Conservation (phyloP, 92 coral and sea anemone genomes). For the Epizoanthus rinbou region DNA sequence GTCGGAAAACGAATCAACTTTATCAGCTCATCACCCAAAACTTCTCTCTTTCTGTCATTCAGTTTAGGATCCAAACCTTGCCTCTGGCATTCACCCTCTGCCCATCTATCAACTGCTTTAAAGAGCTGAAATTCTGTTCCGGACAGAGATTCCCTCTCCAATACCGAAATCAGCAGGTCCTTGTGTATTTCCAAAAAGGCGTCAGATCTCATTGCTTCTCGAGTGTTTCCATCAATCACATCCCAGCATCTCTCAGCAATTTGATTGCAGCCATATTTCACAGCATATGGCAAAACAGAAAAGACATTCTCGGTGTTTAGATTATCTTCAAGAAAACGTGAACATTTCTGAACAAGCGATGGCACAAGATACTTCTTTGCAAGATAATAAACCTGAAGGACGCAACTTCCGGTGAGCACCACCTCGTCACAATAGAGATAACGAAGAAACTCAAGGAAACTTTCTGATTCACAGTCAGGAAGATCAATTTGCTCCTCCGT, state of each 20-base stretch:
- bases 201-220: conserved; percentile 30
- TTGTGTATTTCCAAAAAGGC: no score
- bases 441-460: conserved; percentile 39
- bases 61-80: no score
- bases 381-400: conserved; percentile 39
- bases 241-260: conserved; percentile 49
- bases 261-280: conserved; percentile 43
- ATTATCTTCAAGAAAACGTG: conserved; percentile 41
- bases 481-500: conserved; percentile 42
- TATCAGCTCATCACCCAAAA: conserved; percentile 24
- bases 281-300: conserved; percentile 29
- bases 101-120: no score
- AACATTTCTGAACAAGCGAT: conserved; percentile 28
- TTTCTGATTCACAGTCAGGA: conserved; percentile 46
- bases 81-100: no score
- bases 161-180: no score
- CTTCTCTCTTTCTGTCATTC: conserved; percentile 31
- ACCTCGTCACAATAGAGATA: conserved; percentile 44
- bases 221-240: conserved; percentile 33
- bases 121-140: no score
- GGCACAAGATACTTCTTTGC: conserved; percentile 48
- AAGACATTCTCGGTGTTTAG: conserved; percentile 44
- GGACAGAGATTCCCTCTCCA: no score
- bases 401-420: conserved; percentile 30
- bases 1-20: conserved; percentile 28